Conservation (phyloP, 2,888 invertebrate species). For the Patella ulyssiponensis region DNA sequence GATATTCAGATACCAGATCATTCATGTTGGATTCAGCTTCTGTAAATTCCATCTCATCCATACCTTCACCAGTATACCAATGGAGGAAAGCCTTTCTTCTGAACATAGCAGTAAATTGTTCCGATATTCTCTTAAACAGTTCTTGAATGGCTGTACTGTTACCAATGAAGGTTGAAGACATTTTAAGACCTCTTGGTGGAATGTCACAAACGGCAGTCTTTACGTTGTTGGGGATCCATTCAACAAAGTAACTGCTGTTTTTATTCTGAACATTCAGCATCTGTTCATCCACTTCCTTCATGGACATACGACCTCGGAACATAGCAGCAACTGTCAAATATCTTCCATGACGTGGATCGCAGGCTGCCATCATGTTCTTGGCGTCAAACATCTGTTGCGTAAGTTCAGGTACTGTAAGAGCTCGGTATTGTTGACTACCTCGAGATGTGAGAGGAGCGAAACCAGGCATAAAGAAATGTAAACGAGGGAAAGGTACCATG, state of each 20-base stretch:
- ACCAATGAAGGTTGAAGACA: constrained; percentile 1
- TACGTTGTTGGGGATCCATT: constrained; percentile 5
- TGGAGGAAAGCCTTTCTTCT: constrained; percentile 8
- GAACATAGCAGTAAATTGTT: constrained; percentile 10
- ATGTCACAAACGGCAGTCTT: constrained; percentile 4
- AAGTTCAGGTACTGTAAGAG: not conserved
- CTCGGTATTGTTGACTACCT: not conserved
- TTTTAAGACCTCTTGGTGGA: constrained; percentile 11
- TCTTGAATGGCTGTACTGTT: constrained; percentile 7
- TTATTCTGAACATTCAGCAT: constrained; percentile 10
- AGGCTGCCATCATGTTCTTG: not conserved
- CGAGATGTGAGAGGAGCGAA: constrained; percentile 7
- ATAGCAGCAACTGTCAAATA: constrained; percentile 2
- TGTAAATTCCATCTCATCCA: constrained; percentile 12
- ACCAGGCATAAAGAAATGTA: constrained; percentile 8
- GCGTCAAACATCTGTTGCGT: not conserved
- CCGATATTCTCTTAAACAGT: constrained; percentile 6
- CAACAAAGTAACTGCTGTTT: constrained; percentile 9
- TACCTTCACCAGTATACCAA: constrained; percentile 12
- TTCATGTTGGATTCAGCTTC: constrained; percentile 6
- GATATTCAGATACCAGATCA: constrained; percentile 12
- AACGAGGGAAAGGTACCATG: constrained; percentile 8
- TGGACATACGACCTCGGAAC: constrained; percentile 7
- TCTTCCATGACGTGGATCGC: not conserved
- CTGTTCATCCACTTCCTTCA: constrained; percentile 8